A percentile compares a stretch with the other conserved stretches of the same genome.
Evolutionary conservation across 2,797 vertebrate species (phyloP).

Genomic region (Taeniopygia guttata): DNA sequence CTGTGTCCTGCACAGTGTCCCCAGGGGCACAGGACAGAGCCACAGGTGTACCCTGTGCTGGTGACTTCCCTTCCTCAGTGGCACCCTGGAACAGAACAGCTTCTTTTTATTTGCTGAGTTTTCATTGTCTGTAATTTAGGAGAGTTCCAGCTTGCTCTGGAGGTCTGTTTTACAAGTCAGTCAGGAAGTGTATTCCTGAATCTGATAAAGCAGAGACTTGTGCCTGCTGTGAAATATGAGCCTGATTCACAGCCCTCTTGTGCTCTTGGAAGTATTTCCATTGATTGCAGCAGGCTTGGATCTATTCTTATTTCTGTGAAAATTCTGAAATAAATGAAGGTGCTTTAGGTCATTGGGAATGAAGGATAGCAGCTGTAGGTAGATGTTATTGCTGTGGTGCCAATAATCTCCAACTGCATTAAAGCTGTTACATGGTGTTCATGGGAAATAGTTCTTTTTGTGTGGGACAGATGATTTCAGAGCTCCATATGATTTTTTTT

Average conservation of each 20-base stretch:
- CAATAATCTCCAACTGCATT: neutral
- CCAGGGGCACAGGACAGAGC: neutral
- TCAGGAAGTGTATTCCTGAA: neutral
- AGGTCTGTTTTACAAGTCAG: neutral
- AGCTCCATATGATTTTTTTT: neutral
- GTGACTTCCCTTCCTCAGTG: neutral
- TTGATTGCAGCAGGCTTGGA: conserved; percentile 8
- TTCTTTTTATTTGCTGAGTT: neutral
- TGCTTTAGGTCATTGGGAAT: neutral
- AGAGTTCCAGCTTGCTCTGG: neutral
- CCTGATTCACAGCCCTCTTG: neutral
- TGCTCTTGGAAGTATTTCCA: conserved; percentile 9
- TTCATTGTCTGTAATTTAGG: neutral
- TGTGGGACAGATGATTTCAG: neutral
- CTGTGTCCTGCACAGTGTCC: fast-evolving
- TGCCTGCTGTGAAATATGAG: neutral
- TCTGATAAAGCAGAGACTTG: neutral
- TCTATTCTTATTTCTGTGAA: conserved; percentile 24
- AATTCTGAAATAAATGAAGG: conserved; percentile 25
- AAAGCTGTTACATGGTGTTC: neutral
- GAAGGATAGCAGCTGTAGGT: neutral
- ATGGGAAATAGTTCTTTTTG: neutral
- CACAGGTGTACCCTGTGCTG: fast-evolving
- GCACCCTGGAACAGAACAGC: neutral
- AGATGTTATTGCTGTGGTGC: neutral